A percentile compares a stretch with the other conserved stretches of the same genome.
Conservation (phyloP, 2,113 vertebrate species). For the Eublepharis macularius region DNA sequence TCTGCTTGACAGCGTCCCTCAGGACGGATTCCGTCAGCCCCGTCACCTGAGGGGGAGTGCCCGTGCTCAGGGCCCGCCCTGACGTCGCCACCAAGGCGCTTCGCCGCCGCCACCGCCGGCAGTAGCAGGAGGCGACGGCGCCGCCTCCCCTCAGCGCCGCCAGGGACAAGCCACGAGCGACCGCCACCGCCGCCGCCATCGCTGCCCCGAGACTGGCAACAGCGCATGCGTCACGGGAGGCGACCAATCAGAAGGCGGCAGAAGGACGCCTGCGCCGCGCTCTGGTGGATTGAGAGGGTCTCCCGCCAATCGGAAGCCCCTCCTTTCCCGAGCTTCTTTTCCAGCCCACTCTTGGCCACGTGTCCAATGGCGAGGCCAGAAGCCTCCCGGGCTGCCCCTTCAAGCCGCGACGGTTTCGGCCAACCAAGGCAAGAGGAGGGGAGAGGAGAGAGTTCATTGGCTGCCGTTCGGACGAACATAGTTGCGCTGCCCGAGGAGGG, state of each 20-base stretch:
- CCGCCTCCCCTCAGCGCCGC: neutral
- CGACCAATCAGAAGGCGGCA: constrained; percentile 23
- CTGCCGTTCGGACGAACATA: no score
- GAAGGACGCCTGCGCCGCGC: neutral
- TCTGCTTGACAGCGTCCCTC: constrained; percentile 30
- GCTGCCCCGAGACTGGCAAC: neutral
- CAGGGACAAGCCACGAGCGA: neutral
- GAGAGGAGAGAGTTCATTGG: no score
- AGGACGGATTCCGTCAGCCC: constrained; percentile 25
- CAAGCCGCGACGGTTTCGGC: no score
- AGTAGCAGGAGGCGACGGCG: neutral
- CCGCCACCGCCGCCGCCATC: constrained; percentile 42
- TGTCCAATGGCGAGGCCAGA: no score
- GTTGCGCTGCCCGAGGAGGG: no score
- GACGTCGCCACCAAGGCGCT: neutral
- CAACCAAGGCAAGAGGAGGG: no score
- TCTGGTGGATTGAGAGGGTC: no score
- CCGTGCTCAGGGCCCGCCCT: neutral
- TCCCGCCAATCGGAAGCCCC: neutral
- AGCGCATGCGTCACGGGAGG: neutral
- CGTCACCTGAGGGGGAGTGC: neutral
- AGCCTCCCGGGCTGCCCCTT: no score
- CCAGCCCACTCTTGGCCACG: no score
- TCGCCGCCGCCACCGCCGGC: neutral
- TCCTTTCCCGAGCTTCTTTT: no score